These are phyloP conservation scores for Amphimedon queenslandica DNA, from an alignment of 37 sponge, comb jelly and placozoan species.

Conservation along the genomic window DNA sequence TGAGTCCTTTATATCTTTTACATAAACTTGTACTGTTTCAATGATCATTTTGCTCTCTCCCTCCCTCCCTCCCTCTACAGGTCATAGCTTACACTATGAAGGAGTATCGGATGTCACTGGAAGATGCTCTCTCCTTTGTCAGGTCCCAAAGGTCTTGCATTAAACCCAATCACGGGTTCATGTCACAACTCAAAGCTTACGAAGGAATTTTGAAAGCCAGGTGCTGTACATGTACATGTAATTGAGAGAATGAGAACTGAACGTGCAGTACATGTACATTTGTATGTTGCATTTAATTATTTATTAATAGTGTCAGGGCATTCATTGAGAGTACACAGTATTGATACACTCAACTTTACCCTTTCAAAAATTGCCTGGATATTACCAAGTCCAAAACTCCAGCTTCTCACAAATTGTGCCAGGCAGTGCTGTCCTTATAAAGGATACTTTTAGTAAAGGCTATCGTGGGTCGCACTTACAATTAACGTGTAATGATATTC, in stretches of 20 bases:
- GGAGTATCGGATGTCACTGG: conserved; percentile 76
- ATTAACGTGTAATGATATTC: too few species aligned
- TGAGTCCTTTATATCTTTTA: conserved; percentile 28
- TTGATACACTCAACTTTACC: too few species aligned
- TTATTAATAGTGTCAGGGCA: too few species aligned
- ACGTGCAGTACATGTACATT: too few species aligned
- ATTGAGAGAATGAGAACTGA: background rate
- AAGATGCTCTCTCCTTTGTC: conserved; percentile 67
- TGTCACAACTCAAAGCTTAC: conserved; percentile 76
- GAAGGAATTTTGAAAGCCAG: conserved; percentile 95
- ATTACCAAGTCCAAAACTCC: too few species aligned
- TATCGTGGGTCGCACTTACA: too few species aligned
- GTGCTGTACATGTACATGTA: conserved; percentile 24
- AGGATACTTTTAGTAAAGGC: too few species aligned
- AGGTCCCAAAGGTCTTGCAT: conserved; percentile 59
- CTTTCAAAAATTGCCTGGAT: too few species aligned
- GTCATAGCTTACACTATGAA: conserved; percentile 97
- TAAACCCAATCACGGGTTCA: conserved; percentile 94
- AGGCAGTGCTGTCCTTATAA: too few species aligned
- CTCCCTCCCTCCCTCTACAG: conserved; percentile 25
- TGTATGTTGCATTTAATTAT: too few species aligned
- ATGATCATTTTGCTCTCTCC: background rate
- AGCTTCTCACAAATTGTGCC: too few species aligned
- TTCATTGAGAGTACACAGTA: too few species aligned
- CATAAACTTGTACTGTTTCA: background rate